These are phyloP conservation scores for Heptranchias perlo DNA, from an alignment of 2,113 vertebrate genomes.

Conservation along the genomic window DNA sequence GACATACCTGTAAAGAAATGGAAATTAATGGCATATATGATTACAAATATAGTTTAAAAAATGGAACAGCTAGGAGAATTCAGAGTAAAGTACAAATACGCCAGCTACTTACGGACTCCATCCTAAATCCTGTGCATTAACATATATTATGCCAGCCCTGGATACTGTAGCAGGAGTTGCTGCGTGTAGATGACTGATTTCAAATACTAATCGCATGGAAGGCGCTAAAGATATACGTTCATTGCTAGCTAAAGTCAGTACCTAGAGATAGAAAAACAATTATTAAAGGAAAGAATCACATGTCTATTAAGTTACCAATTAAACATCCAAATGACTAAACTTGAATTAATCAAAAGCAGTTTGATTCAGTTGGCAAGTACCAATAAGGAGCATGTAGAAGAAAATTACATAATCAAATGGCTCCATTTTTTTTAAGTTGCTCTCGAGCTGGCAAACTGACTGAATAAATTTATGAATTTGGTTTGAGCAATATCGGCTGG, in stretches of 20 bases:
- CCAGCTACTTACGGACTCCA: slow-evolving; percentile 62
- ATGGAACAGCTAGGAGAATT: background rate
- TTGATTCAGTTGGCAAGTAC: background rate
- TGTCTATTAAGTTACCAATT: background rate
- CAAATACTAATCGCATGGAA: slow-evolving; percentile 64
- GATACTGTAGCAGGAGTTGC: slow-evolving; percentile 62
- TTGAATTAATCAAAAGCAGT: background rate
- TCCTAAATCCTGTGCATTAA: slow-evolving; percentile 65
- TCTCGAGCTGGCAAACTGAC: background rate
- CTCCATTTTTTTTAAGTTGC: background rate
- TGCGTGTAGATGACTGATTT: slow-evolving; percentile 62
- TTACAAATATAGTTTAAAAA: background rate
- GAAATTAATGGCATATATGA: background rate
- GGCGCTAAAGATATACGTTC: slow-evolving; percentile 59
- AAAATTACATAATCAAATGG: background rate
- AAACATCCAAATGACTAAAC: background rate
- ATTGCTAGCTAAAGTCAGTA: slow-evolving; percentile 65
- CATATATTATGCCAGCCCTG: slow-evolving; percentile 59
- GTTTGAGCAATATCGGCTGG: too few relatives aligned
- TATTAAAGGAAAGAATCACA: background rate
- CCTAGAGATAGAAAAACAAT: slow-evolving; percentile 44
- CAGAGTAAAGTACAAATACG: background rate
- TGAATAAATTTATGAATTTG: background rate
- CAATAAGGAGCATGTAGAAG: background rate
- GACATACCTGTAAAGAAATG: slow-evolving; percentile 54